These are phyloP conservation scores for Acrossocheilus fasciatus DNA, from an alignment of 2,797 vertebrate species.

Conservation along the genomic window DNA sequence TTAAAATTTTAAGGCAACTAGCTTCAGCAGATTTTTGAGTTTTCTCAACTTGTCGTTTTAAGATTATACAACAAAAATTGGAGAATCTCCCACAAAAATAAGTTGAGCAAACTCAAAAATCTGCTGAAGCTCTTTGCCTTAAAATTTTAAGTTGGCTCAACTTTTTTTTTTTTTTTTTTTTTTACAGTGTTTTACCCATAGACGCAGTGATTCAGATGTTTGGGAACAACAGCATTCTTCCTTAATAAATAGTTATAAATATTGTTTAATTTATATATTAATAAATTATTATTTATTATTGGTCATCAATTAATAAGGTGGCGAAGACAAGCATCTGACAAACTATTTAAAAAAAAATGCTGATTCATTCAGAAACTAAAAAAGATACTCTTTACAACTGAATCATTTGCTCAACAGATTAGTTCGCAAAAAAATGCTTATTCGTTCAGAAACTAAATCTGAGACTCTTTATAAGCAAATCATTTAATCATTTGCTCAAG, in stretches of 20 bases:
- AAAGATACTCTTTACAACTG: background rate
- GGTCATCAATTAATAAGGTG: too few species aligned
- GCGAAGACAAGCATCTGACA: background rate
- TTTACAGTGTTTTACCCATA: background rate
- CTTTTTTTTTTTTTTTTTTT: too few species aligned
- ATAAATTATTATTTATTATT: too few species aligned
- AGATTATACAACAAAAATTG: too few species aligned
- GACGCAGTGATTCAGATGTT: background rate
- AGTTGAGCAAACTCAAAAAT: too few species aligned
- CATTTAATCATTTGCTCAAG: too few species aligned
- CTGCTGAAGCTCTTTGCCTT: too few species aligned
- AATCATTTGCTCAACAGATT: background rate
- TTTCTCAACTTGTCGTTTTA: too few species aligned
- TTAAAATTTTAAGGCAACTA: too few species aligned
- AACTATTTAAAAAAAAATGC: background rate
- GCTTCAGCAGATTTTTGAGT: too few species aligned
- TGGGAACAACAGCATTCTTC: background rate
- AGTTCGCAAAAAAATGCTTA: background rate
- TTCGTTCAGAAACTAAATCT: background rate
- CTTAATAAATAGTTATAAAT: background rate
- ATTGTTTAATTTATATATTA: background rate
- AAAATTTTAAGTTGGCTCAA: too few species aligned
- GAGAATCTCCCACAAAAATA: too few species aligned
- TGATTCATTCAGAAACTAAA: background rate
- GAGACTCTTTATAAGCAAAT: background rate